Conservation (phyloP, 64 coral and sea anemone genomes). For the Montipora foliosa region DNA sequence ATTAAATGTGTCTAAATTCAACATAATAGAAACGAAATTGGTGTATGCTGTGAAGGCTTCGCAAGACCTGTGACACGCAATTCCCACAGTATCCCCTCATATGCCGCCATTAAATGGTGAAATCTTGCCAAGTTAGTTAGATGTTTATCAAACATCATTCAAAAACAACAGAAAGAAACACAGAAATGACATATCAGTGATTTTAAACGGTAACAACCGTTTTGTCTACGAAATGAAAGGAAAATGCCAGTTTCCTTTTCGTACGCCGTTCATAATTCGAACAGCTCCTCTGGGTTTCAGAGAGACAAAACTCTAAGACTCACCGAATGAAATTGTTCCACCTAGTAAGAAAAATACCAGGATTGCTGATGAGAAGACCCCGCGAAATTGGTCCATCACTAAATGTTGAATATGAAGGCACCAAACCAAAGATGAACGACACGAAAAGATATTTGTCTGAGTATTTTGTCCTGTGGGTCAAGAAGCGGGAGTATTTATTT, state of each 20-base stretch:
- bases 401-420: neutral
- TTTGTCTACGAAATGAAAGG: neutral
- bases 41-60: neutral
- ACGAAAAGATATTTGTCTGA: neutral
- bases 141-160: neutral
- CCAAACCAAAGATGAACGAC: neutral
- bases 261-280: too few relatives aligned
- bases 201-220: too few relatives aligned
- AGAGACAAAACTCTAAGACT: neutral
- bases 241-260: neutral
- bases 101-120: neutral
- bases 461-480: neutral
- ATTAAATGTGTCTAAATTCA: too few relatives aligned
- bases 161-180: neutral
- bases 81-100: neutral
- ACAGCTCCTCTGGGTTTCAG: too few relatives aligned
- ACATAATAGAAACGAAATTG: too few relatives aligned
- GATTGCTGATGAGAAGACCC: neutral
- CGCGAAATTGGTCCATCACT: neutral
- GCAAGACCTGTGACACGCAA: neutral
- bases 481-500: constrained; percentile 8
- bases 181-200: neutral
- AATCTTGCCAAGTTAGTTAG: neutral
- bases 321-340: neutral
- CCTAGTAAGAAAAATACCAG: neutral